Evolutionary conservation across 2,888 invertebrate genomes (phyloP).

Genomic region (Romanomermis culicivorax): DNA sequence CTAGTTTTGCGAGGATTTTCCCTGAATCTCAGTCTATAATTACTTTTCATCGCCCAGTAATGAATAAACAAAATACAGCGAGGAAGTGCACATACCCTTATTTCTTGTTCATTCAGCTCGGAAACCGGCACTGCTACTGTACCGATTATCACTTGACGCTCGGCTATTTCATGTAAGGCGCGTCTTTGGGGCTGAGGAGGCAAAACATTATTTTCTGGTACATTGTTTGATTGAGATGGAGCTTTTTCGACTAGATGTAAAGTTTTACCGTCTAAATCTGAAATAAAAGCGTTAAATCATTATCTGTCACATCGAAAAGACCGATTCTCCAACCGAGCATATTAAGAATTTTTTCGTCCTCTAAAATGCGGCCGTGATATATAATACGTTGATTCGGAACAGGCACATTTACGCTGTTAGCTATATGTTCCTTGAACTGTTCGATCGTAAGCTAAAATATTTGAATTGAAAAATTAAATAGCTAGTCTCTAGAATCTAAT

Average conservation of each 20-base stretch:
- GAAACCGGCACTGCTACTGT: conserved; percentile 3
- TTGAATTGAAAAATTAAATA: too few relatives aligned
- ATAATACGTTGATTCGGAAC: conserved; percentile 67
- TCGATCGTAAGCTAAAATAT: conserved; percentile 26
- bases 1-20: too few relatives aligned
- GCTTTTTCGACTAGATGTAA: conserved; percentile 71
- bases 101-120: background rate
- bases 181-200: background rate
- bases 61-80: too few relatives aligned
- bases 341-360: conserved; percentile 59
- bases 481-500: too few relatives aligned
- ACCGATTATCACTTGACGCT: conserved; percentile 3
- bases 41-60: too few relatives aligned
- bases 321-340: conserved; percentile 47
- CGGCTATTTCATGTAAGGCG: conserved; percentile 7
- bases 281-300: too few relatives aligned
- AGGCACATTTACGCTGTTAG: conserved; percentile 37
- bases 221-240: conserved; percentile 41
- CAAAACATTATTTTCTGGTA: conserved; percentile 9
- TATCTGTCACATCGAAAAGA: too few relatives aligned
- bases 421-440: conserved; percentile 30
- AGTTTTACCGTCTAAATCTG: conserved; percentile 52
- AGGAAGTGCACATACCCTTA: background rate
- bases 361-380: conserved; percentile 75
- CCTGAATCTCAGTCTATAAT: too few relatives aligned